Evolutionary conservation across 2,113 vertebrate genomes (phyloP).

Genomic region (Oncorhynchus mykiss): DNA sequence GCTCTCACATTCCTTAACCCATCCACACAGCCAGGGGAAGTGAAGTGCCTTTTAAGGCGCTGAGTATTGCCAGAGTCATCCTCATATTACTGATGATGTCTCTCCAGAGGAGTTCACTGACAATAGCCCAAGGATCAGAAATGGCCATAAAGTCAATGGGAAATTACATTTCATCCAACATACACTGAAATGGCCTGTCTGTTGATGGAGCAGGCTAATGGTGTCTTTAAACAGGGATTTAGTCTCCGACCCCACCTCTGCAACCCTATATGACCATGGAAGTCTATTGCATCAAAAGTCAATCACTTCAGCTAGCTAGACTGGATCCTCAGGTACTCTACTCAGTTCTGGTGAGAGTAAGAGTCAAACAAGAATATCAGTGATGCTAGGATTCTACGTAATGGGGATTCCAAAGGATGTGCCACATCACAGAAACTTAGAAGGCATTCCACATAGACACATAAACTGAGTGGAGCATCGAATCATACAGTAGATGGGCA

Average conservation of each 20-base stretch:
- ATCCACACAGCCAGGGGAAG: slow-evolving; percentile 65
- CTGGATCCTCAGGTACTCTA: background rate
- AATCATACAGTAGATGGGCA: too few species aligned
- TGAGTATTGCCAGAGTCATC: slow-evolving; percentile 68
- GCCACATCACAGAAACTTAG: background rate
- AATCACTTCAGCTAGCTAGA: slow-evolving; percentile 31
- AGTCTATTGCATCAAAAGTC: slow-evolving; percentile 63
- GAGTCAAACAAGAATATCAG: slow-evolving; percentile 23
- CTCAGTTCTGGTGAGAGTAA: slow-evolving; percentile 21
- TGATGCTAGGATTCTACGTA: slow-evolving; percentile 13
- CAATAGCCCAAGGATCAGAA: slow-evolving; percentile 77
- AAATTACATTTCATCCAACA: slow-evolving; percentile 78
- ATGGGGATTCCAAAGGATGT: slow-evolving; percentile 3
- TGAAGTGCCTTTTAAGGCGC: slow-evolving; percentile 73
- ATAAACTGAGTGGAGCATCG: slow-evolving; percentile 3
- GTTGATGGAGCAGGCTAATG: slow-evolving; percentile 74
- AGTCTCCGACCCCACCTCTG: slow-evolving; percentile 65
- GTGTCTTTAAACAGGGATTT: slow-evolving; percentile 78
- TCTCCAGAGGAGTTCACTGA: slow-evolving; percentile 74
- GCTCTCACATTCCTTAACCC: slow-evolving; percentile 67
- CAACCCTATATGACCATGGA: slow-evolving; percentile 53
- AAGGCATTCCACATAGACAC: background rate
- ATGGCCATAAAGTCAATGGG: slow-evolving; percentile 78
- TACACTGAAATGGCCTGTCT: slow-evolving; percentile 74
- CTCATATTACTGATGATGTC: slow-evolving; percentile 81